Conservation (phyloP, 1,140 invertebrate genomes). For the Philopotamus ludificatus region DNA sequence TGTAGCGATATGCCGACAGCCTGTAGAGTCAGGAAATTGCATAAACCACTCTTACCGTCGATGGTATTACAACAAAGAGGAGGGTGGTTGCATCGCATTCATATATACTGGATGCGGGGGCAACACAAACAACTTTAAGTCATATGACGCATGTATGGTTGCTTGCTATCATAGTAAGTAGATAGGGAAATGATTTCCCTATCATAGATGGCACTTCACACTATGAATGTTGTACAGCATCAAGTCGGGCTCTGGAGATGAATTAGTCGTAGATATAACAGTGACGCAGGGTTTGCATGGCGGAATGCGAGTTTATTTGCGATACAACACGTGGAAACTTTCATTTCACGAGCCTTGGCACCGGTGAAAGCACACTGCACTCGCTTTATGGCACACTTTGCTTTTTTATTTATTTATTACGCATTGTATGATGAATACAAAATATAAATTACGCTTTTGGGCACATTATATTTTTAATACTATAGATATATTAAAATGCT, state of each 20-base stretch:
- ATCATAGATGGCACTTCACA: slow-evolving; percentile 1
- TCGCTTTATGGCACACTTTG: too few species aligned
- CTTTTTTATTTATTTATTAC: too few species aligned
- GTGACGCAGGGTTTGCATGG: too few species aligned
- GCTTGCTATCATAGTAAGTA: slow-evolving; percentile 26
- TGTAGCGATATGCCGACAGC: slow-evolving; percentile 61
- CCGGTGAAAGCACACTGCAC: too few species aligned
- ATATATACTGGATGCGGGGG: slow-evolving; percentile 80
- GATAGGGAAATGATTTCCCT: background rate
- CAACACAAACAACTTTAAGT: slow-evolving; percentile 70
- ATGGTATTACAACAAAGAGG: slow-evolving; percentile 73
- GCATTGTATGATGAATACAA: too few species aligned
- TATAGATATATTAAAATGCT: too few species aligned
- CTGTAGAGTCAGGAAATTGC: slow-evolving; percentile 72
- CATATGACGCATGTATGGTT: slow-evolving; percentile 44
- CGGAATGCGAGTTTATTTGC: too few species aligned
- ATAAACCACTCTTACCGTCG: slow-evolving; percentile 57
- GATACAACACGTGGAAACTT: too few species aligned
- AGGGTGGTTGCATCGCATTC: slow-evolving; percentile 67
- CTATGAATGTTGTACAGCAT: slow-evolving; percentile 3
- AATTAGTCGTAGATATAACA: too few species aligned
- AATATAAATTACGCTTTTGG: too few species aligned
- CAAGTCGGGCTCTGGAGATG: background rate
- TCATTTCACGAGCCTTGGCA: too few species aligned
- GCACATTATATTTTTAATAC: too few species aligned